Percentiles rank a stretch among this genome's conserved stretches.
Conservation (phyloP, 64 coral and sea anemone genomes). For the Actinia equina region DNA sequence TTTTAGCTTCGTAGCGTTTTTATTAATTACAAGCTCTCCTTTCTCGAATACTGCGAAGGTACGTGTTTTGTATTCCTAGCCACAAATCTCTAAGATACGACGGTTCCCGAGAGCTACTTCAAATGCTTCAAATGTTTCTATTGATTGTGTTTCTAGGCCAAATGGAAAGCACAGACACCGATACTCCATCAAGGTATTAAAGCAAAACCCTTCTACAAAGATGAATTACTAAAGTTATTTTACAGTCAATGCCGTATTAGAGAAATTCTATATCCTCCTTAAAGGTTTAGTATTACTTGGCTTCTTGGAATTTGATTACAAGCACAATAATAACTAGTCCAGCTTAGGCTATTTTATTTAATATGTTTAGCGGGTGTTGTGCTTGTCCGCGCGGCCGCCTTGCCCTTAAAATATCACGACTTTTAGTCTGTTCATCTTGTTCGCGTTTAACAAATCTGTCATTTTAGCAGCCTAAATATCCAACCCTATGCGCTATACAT, state of each 20-base stretch:
- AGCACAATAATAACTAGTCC: not conserved
- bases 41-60: not conserved
- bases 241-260: not conserved
- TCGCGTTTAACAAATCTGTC: not conserved
- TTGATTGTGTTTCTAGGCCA: not conserved
- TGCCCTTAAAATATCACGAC: no score
- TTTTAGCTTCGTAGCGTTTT: not conserved
- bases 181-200: not conserved
- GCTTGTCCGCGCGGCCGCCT: not conserved
- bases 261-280: conserved; percentile 3
- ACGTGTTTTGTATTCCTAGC: not conserved
- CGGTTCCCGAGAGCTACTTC: not conserved
- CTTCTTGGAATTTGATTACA: not conserved
- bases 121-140: not conserved
- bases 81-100: not conserved
- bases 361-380: not conserved
- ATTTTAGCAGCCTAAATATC: not conserved
- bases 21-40: not conserved
- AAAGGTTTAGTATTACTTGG: not conserved
- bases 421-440: not conserved
- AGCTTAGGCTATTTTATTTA: not conserved
- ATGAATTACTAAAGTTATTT: not conserved
- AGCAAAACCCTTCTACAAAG: not conserved
- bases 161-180: not conserved
- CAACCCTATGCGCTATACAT: not conserved